These are phyloP conservation scores for Cynopterus brachyotis DNA, from an alignment of 2,113 vertebrate genomes.

Conservation along the genomic window DNA sequence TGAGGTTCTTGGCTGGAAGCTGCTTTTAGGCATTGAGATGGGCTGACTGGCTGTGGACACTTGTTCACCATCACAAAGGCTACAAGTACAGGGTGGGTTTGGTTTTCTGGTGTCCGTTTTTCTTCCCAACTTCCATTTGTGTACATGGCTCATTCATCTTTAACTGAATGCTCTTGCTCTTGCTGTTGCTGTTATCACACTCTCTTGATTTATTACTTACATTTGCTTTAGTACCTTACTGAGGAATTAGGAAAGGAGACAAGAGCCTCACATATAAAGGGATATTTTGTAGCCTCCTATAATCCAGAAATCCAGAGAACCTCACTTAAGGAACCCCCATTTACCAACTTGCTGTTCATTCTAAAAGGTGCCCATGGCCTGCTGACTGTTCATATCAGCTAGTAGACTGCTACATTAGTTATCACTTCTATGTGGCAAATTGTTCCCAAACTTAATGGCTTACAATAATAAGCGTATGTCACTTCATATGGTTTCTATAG, in stretches of 20 bases:
- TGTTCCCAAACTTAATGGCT: background rate
- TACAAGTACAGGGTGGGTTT: background rate
- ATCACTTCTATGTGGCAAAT: background rate
- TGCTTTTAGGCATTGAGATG: background rate
- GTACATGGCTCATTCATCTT: background rate
- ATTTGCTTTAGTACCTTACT: background rate
- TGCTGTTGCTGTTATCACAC: background rate
- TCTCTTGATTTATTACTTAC: background rate
- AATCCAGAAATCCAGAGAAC: background rate
- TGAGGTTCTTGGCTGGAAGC: background rate
- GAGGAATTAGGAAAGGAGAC: background rate
- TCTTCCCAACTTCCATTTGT: background rate
- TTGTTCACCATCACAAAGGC: conserved; percentile 15
- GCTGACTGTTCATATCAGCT: background rate
- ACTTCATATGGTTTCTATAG: background rate
- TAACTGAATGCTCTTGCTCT: background rate
- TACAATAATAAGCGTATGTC: background rate
- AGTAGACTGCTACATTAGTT: background rate
- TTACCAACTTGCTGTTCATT: background rate
- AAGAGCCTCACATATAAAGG: background rate
- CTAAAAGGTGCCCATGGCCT: background rate
- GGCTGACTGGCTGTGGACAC: background rate
- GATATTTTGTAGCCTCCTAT: background rate
- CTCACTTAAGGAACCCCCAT: background rate
- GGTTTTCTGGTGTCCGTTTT: background rate